These are phyloP conservation scores for Pseudorectes ferrugineus DNA, from an alignment of 2,113 vertebrate genomes.

Conservation along the genomic window DNA sequence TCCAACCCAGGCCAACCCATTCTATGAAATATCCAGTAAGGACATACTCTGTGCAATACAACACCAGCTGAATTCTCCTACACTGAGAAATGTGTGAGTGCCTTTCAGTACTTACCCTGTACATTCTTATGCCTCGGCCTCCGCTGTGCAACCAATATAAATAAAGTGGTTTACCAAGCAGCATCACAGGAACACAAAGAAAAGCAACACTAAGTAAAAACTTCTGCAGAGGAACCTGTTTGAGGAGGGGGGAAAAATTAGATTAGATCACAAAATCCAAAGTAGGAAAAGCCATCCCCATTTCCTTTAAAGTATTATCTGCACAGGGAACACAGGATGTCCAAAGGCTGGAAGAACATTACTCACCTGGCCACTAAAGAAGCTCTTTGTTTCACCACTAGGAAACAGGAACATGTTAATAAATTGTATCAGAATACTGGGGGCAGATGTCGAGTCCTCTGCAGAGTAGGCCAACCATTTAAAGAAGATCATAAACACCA, in stretches of 20 bases:
- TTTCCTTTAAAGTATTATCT: neutral
- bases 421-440: constrained; percentile 94
- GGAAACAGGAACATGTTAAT: constrained; percentile 97
- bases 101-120: constrained; percentile 76
- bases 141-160: constrained; percentile 88
- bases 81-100: accelerated
- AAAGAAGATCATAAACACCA: constrained; percentile 93
- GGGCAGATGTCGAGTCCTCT: constrained; percentile 75
- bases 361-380: constrained; percentile 88
- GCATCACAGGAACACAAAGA: constrained; percentile 86
- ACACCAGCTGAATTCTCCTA: neutral
- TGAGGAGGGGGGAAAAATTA: neutral
- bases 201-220: constrained; percentile 82
- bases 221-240: constrained; percentile 81
- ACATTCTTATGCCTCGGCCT: constrained; percentile 75
- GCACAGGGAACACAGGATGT: neutral
- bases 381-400: constrained; percentile 33
- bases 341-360: neutral
- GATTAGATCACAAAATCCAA: neutral
- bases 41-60: neutral
- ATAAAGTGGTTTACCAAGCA: constrained; percentile 92
- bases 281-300: neutral
- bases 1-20: neutral
- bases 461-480: constrained; percentile 89
- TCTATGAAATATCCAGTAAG: neutral